A percentile compares a stretch with the other conserved stretches of the same genome.
Conservation (phyloP, 2,113 vertebrate species). For the Sebastes fasciatus region DNA sequence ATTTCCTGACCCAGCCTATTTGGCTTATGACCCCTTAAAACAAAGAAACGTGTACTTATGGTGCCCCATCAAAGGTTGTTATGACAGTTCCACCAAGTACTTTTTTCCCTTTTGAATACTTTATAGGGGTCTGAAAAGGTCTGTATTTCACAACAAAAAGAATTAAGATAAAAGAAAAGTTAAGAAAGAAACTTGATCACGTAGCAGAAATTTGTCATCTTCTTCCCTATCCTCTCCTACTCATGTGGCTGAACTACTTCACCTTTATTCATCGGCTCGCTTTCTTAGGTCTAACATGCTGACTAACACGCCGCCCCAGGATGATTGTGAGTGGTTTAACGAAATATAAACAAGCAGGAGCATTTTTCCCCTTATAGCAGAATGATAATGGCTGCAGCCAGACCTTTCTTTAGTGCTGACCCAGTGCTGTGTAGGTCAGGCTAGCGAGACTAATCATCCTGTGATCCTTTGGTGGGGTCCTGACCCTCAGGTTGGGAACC, state of each 20-base stretch:
- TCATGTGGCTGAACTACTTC: too few species aligned
- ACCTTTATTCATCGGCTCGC: too few species aligned
- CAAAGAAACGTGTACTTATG: conserved; percentile 1
- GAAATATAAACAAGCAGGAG: neutral
- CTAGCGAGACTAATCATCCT: too few species aligned
- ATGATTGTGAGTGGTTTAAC: neutral
- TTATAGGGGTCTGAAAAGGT: neutral
- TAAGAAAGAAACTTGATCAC: neutral
- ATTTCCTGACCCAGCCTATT: neutral
- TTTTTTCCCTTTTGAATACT: conserved; percentile 6
- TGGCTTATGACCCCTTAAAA: conserved; percentile 6
- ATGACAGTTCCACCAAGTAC: neutral
- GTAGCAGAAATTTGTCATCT: neutral
- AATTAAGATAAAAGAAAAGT: neutral
- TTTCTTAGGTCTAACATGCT: too few species aligned
- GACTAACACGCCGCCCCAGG: neutral
- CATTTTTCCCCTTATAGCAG: too few species aligned
- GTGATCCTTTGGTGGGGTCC: neutral
- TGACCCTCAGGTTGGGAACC: neutral
- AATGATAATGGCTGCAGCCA: too few species aligned
- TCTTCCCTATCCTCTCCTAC: too few species aligned
- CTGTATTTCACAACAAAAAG: neutral
- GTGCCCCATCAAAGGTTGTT: neutral
- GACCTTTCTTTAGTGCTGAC: too few species aligned
- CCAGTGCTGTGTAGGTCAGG: too few species aligned